A percentile compares a stretch with the other conserved stretches of the same genome.
Evolutionary conservation across 1,140 invertebrate genomes (phyloP).

Genomic region (Psix sp.): DNA sequence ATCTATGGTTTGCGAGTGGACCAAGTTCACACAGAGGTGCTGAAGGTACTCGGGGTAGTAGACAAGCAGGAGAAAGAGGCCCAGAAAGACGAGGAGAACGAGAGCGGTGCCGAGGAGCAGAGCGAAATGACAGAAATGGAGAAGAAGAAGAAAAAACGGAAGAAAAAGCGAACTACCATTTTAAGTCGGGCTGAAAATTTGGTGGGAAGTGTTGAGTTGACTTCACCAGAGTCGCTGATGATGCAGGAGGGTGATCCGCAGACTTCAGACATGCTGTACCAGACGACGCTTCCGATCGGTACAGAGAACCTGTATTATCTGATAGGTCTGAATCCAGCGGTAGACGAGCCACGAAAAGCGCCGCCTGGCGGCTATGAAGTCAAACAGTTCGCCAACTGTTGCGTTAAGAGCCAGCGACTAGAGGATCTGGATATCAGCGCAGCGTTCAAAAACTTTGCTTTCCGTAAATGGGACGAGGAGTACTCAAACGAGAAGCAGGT

Average conservation of each 20-base stretch:
- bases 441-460: conserved; percentile 53
- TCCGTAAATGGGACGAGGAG: conserved; percentile 62
- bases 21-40: conserved; percentile 84
- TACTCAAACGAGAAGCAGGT: conserved; percentile 43
- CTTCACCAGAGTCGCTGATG: conserved; percentile 60
- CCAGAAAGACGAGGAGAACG: conserved; percentile 10
- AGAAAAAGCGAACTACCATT: conserved; percentile 69
- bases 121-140: conserved; percentile 39
- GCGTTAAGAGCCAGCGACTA: no score
- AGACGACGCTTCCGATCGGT: conserved; percentile 65
- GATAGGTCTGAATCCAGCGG: conserved; percentile 49
- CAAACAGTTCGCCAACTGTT: no score
- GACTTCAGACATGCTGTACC: conserved; percentile 69
- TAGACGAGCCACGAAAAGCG: conserved; percentile 46
- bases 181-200: conserved; percentile 71
- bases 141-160: conserved; percentile 46
- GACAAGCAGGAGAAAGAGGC: conserved; percentile 72
- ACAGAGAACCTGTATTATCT: conserved; percentile 57
- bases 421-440: no score
- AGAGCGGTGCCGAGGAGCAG: conserved; percentile 8
- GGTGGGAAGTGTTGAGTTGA: conserved; percentile 70
- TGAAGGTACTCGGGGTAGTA: conserved; percentile 84
- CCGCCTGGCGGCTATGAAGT: no score
- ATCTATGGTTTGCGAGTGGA: conserved; percentile 79
- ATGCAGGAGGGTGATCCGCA: conserved; percentile 66